Base-by-base conservation (phyloP, 2,113 vertebrate genomes). In the Rafetus swinhoei region DNA sequence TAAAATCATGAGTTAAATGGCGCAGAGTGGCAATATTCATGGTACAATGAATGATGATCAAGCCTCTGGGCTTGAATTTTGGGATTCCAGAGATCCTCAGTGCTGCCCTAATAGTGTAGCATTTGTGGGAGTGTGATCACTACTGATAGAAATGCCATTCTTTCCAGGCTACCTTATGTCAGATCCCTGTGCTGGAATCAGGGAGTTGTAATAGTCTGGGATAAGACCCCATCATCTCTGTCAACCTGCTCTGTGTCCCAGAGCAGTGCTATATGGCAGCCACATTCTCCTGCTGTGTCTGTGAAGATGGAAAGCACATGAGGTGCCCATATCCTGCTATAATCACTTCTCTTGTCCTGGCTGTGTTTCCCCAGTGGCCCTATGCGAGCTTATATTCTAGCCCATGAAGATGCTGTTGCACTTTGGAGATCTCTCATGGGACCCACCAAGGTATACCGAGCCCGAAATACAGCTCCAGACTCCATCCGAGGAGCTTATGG, bases 341-440 rank as follows among this genome's bases (percentile, higher is more conserved):
- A 54, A 89, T 27, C 25, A 57, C 39, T 89, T 89, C 52, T 45
- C 15, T 39, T 35, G 7, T 21, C 12, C 9, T 35, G 32, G 9
- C 65, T 72, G n/a, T 35, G 8, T 72, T 27, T 90, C 77, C 77
- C 1, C 92, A 99, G 99, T 29, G 99, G 99, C 32, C 99, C 99
- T 1, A 99, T 99, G 98, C 98, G 98, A 87, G 99, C 99, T 2
- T 99, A 99, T 92, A 98, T 99, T 95, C 96, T 99, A 77, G 99
- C 99, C 62, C 98, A 98, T 24, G 98, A 99, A 90, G 98, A 99
- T 4, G 99, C 99, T 62, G 80, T 99, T 35, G 89, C 93, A 2
- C 97, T 97, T 94, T 99, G 99, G 99, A 98, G 99, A 86, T 98
- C 97, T 1, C 87, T 99, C 89, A 99, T 99, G 99, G 99, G 99